Evolutionary conservation across 2,888 invertebrate species (phyloP), one percentile per base, ranked within the genome.

Genomic region (Habrosyne pyritoides): DNA sequence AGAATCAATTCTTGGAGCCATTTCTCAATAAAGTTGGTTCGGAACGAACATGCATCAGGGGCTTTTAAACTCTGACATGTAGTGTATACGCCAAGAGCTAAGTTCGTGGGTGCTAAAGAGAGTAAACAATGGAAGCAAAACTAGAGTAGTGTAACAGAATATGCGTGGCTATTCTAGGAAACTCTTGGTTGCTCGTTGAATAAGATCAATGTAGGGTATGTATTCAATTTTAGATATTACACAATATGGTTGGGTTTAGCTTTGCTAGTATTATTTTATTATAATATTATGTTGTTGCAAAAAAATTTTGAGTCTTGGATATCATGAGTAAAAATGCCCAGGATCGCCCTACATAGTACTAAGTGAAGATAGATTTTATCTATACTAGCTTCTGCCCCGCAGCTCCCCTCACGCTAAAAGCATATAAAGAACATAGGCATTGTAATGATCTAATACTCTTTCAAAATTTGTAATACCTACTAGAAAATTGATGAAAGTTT

Each of bases 11-110:
- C 86, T 72, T 67, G 72, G 62, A 78, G 86, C 91, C 89, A 91
- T 91, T 90, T 91, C 89, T 91, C 91, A 91, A 89, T 90, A 85
- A 88, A 87, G 80, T 88, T 84, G 60, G 69, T 64, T 63, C 64
- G 67, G 66, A 69, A 67, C 68, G 77, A 81, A 79, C 81, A 84
- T 85, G 86, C 86, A 88, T 77, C 71, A 77, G 77, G n/a, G 78
- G 87, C 89, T 90, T 88, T 91, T 91, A 89, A 87, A 89, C 78
- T 90, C 86, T 85, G 87, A 89, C 84, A 78, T 78, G 73, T 71
- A 77, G 77, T 66, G 71, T 68, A 67, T 60, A 42, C 2, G 18
- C 42, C 42, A 42, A 42, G 8, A 42, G 42, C 18, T 42, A 42
- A 42, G 42, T 42, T 42, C 42, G 5, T 18, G 28, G 28, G 47